Evolutionary conservation across 2,113 vertebrate species (phyloP).

Genomic region (Cottus gobio): DNA sequence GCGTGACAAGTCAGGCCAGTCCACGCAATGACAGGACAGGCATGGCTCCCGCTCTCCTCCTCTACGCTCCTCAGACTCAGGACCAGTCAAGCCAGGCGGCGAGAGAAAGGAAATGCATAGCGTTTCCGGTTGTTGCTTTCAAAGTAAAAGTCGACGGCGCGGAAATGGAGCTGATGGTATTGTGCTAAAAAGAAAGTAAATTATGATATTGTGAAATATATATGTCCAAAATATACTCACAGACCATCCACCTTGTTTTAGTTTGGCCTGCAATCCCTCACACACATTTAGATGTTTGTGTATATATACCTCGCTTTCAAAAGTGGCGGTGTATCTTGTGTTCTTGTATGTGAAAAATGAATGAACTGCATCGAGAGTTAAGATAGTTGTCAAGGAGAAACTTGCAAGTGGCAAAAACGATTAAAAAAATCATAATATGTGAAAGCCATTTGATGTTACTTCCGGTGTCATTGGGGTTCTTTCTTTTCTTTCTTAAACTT

Average conservation of each 20-base stretch:
- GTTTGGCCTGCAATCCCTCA: background rate
- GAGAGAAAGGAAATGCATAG: no score
- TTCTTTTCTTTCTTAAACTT: background rate
- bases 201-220: background rate
- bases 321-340: background rate
- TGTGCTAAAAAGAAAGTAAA: background rate
- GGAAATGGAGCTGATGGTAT: no score
- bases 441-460: background rate
- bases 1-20: conserved; percentile 51
- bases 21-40: background rate
- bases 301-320: background rate
- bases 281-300: no score
- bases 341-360: background rate
- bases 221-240: background rate
- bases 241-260: background rate
- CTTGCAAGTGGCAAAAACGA: background rate
- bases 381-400: background rate
- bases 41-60: background rate
- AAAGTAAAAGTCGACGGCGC: conserved; percentile 44
- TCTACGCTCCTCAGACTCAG: background rate
- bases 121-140: conserved; percentile 5
- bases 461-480: background rate
- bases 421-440: background rate
- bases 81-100: background rate
- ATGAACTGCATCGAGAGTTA: background rate